phyloP scores from a whole-genome alignment of 2,113 vertebrate species.

The Eidolon helvum region DNA sequence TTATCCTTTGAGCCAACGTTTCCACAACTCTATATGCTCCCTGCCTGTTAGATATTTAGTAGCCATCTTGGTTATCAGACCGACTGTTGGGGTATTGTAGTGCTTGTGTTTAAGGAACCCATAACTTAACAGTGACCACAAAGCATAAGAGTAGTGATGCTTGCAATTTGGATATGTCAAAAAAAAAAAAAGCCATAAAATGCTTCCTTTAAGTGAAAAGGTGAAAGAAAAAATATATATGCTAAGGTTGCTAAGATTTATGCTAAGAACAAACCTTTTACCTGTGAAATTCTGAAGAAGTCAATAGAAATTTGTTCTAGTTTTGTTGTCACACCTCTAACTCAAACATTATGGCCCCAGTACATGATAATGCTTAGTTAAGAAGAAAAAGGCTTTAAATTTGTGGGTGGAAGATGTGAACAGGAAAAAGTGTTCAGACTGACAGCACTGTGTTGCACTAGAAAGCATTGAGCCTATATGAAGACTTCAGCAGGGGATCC shows the following conservation, averaged over 20 bases:
- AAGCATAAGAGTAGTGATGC: not conserved
- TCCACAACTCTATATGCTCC: not conserved
- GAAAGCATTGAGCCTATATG: not conserved
- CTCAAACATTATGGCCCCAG: not conserved
- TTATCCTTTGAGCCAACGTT: not conserved
- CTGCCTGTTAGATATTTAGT: not conserved
- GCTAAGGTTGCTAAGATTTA: not conserved
- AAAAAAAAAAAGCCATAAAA: not conserved
- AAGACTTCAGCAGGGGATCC: too few species aligned
- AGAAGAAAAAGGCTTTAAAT: not conserved
- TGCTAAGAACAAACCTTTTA: not conserved
- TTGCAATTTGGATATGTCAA: not conserved
- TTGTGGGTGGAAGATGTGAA: not conserved
- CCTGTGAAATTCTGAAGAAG: not conserved
- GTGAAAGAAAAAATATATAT: not conserved
- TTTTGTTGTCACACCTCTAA: not conserved
- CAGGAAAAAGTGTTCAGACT: not conserved
- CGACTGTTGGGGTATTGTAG: not conserved
- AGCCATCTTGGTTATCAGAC: not conserved
- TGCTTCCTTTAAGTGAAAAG: not conserved
- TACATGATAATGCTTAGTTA: not conserved
- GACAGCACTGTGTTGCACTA: too few species aligned
- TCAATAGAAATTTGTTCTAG: not conserved
- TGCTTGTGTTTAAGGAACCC: not conserved
- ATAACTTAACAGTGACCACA: not conserved